These are phyloP conservation scores for Eilema caniola DNA, from an alignment of 2,888 invertebrate genomes.

Conservation along the genomic window DNA sequence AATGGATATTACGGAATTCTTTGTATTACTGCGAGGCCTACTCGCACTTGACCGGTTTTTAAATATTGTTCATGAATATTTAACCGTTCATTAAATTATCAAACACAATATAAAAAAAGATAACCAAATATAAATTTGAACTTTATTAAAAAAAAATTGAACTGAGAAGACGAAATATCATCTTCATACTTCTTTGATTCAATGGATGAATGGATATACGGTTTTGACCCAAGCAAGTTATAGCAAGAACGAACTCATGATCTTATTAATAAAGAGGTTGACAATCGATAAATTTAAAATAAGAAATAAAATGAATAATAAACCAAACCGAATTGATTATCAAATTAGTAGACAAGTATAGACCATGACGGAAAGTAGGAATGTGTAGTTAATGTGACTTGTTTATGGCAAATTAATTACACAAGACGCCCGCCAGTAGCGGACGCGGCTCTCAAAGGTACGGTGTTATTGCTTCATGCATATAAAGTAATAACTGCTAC, in stretches of 20 bases:
- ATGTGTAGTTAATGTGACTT: slow-evolving; percentile 58
- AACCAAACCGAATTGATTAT: slow-evolving; percentile 7
- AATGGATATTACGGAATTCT: too few relatives aligned
- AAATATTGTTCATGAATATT: too few relatives aligned
- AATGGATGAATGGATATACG: neutral
- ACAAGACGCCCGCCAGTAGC: slow-evolving; percentile 57
- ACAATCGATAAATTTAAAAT: neutral
- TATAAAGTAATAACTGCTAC: slow-evolving; percentile 76
- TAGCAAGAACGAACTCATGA: too few relatives aligned
- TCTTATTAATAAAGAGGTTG: neutral
- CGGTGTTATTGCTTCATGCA: slow-evolving; percentile 77
- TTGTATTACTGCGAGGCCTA: too few relatives aligned
- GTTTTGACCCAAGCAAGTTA: neutral
- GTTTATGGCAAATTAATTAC: slow-evolving; percentile 77
- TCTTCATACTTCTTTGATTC: neutral
- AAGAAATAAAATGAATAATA: neutral
- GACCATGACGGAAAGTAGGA: slow-evolving; percentile 44
- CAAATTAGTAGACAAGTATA: slow-evolving; percentile 37
- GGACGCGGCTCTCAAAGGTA: slow-evolving; percentile 55
- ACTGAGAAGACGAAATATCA: too few relatives aligned
- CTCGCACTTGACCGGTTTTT: too few relatives aligned
- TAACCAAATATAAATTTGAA: too few relatives aligned
- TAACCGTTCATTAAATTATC: too few relatives aligned
- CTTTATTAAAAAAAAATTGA: too few relatives aligned
- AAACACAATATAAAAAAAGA: too few relatives aligned